A percentile compares a stretch with the other conserved stretches of the same genome.
Evolutionary conservation across 2,888 invertebrate species (phyloP).

Genomic region (Zonitis immaculata): DNA sequence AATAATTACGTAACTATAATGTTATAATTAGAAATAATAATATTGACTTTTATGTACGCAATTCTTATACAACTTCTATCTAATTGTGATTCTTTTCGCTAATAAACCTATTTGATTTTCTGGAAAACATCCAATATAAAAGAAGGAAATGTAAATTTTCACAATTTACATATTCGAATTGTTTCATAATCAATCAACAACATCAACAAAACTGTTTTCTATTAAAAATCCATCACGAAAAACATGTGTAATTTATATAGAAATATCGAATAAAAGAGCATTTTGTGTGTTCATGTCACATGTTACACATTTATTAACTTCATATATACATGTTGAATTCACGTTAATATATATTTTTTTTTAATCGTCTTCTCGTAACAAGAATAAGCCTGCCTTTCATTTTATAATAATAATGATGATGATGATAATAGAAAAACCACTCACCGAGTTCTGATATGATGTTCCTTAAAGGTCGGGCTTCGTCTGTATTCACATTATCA

Average conservation of each 20-base stretch:
- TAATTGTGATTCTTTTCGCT: background rate
- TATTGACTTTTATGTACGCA: background rate
- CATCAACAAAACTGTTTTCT: background rate
- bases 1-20: too few relatives aligned
- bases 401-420: too few relatives aligned
- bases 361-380: background rate
- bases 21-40: background rate
- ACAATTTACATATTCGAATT: background rate
- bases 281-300: background rate
- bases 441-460: constrained; percentile 52
- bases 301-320: background rate
- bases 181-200: background rate
- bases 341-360: background rate
- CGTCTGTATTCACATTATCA: constrained; percentile 50
- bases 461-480: constrained; percentile 45
- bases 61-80: background rate
- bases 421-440: constrained; percentile 19
- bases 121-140: background rate
- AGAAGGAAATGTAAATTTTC: background rate
- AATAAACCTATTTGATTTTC: background rate
- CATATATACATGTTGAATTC: background rate
- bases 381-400: background rate
- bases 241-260: background rate
- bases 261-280: background rate
- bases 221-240: background rate